Evolutionary conservation across 2,888 invertebrate species (phyloP), one percentile per base, ranked within the genome.

Genomic region (Matsumyia berberina): DNA sequence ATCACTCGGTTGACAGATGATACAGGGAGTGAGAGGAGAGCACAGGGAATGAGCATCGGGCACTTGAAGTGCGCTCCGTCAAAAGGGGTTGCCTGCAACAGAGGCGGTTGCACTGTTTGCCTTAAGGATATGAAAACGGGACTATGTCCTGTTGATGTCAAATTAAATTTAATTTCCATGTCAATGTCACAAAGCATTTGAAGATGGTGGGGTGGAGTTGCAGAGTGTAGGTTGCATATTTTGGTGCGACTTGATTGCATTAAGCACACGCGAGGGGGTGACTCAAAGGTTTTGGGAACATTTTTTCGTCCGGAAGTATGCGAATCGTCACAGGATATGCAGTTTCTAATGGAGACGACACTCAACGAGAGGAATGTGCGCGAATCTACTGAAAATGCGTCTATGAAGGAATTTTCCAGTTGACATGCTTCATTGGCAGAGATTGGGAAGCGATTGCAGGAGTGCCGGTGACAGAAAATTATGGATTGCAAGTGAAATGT

Each of bases 121-220:
- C 29, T 58, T 39, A 24, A 58, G 58, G 58, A 58, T 58, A 19
- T 58, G 5, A 57, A 35, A 29, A 57, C 17, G 5, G 15, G 17
- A 12, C 24, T 46, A 12, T 33, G 46, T 46, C 33, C 62, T 62
- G 31, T 46, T 35, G 19, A 44, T 62, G 62, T 33, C 44, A 62
- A 44, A 49, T 62, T 46, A 46, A 62, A 62, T 62, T 62, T 35
- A 46, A 62, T 62, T 62, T 44, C 17, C 17, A 33, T 62, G 62
- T 62, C 35, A 62, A 35, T 62, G 33, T 62, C 46, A n/a, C n/a
- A 62, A 46, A 29, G 4, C 11, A 5, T n/a, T n/a, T n/a, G n/a
- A n/a, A n/a, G n/a, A n/a, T n/a, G n/a, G n/a, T n/a, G 9, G 42
- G 9, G n/a, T 1, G 6, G 37, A 9, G 19, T 44, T 0, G 8